Evolutionary conservation across 2,797 vertebrate species (phyloP).

Genomic region (Pteronotus mesoamericanus): DNA sequence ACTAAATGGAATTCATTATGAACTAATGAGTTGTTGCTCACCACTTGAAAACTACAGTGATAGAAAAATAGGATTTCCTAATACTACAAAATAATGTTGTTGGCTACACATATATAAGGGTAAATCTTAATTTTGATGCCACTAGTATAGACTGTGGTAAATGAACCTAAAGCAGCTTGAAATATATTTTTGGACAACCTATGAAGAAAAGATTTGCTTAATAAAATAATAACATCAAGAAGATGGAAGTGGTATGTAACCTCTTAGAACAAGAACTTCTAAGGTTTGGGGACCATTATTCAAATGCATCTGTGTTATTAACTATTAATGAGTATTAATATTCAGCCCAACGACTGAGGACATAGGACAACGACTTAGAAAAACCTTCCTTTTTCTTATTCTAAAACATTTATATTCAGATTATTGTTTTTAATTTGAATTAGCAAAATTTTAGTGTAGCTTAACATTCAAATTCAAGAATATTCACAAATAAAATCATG

Average conservation of each 20-base stretch:
- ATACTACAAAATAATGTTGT: not conserved
- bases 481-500: not conserved
- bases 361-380: not conserved
- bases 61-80: constrained; percentile 1
- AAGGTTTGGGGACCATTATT: not conserved
- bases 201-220: constrained; percentile 19
- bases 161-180: constrained; percentile 23
- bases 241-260: constrained; percentile 23
- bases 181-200: constrained; percentile 37
- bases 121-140: constrained; percentile 21
- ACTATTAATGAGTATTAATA: constrained; percentile 11
- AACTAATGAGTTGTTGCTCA: not conserved
- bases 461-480: constrained; percentile 9
- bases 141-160: not conserved
- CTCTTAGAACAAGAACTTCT: not conserved
- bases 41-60: constrained; percentile 9
- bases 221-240: constrained; percentile 33
- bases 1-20: constrained; percentile 4
- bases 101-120: not conserved
- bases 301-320: constrained; percentile 17
- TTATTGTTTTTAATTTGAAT: constrained; percentile 35
- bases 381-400: not conserved
- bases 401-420: constrained; percentile 31
- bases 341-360: not conserved
- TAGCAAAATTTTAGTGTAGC: not conserved